Conservation (phyloP, 2,797 vertebrate species). For the Pogoniulus pusillus region DNA sequence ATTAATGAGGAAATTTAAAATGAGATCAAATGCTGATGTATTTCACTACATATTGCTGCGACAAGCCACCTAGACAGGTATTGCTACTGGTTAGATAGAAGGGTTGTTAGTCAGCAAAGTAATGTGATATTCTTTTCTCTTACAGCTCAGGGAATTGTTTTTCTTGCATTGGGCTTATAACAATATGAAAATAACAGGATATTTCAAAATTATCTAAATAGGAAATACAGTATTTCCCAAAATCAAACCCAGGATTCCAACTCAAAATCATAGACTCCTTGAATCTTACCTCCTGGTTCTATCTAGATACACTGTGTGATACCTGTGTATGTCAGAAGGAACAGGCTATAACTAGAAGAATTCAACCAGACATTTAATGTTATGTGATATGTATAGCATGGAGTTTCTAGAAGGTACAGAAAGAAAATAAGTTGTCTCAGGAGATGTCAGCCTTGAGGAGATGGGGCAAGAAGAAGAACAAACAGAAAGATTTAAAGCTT, state of each 20-base stretch:
- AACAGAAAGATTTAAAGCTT: neutral
- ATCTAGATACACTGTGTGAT: neutral
- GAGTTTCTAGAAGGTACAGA: neutral
- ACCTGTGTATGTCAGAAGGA: neutral
- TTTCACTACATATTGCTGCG: neutral
- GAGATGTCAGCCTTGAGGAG: neutral
- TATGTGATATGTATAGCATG: neutral
- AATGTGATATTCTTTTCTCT: neutral
- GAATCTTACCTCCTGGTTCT: neutral
- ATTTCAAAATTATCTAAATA: neutral
- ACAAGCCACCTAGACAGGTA: neutral
- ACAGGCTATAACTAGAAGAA: neutral
- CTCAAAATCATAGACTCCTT: neutral
- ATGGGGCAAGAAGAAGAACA: neutral
- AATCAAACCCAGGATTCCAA: neutral
- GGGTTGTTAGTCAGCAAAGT: neutral
- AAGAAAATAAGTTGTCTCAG: neutral
- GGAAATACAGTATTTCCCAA: neutral
- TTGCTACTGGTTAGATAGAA: neutral
- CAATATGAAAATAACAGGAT: neutral
- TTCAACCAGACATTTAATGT: neutral
- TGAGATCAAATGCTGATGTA: neutral
- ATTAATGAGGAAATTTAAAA: conserved; percentile 20
- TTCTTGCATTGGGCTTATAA: neutral
- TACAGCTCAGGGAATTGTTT: neutral